These are phyloP conservation scores for Gobio gobio DNA, from an alignment of 2,113 vertebrate species.

Conservation along the genomic window DNA sequence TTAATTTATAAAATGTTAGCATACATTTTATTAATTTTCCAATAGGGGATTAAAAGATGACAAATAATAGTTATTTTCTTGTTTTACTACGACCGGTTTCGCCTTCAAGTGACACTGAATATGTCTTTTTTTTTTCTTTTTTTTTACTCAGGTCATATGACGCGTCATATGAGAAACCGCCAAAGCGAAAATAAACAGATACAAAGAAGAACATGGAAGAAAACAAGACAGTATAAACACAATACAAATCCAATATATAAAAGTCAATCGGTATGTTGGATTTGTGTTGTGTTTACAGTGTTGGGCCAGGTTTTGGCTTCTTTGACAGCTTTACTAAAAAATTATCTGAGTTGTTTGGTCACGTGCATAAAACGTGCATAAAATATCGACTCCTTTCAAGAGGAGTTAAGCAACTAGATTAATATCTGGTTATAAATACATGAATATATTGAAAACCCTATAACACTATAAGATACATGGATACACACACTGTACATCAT, in stretches of 20 bases:
- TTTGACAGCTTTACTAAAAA: not conserved
- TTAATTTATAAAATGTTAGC: not conserved
- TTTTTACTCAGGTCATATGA: conserved; percentile 62
- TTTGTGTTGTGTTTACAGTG: not conserved
- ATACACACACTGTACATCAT: not conserved
- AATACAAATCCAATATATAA: not conserved
- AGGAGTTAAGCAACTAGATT: not conserved
- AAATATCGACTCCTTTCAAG: not conserved
- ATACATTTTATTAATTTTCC: not conserved
- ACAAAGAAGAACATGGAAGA: not conserved
- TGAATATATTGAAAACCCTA: not conserved
- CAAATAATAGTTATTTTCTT: not conserved
- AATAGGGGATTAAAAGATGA: not conserved
- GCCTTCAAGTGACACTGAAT: not conserved
- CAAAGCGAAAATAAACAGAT: conserved; percentile 35
- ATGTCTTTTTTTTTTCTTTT: not conserved
- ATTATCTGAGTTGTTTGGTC: not conserved
- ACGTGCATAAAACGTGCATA: not conserved
- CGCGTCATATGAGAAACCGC: conserved; percentile 47
- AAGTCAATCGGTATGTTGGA: not conserved
- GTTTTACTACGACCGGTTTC: not conserved
- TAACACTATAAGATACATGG: not conserved
- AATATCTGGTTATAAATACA: not conserved
- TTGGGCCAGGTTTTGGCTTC: not conserved
- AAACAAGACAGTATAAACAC: not conserved